Conservation (phyloP, 2,888 invertebrate species). For the Plagiodera versicolora region DNA sequence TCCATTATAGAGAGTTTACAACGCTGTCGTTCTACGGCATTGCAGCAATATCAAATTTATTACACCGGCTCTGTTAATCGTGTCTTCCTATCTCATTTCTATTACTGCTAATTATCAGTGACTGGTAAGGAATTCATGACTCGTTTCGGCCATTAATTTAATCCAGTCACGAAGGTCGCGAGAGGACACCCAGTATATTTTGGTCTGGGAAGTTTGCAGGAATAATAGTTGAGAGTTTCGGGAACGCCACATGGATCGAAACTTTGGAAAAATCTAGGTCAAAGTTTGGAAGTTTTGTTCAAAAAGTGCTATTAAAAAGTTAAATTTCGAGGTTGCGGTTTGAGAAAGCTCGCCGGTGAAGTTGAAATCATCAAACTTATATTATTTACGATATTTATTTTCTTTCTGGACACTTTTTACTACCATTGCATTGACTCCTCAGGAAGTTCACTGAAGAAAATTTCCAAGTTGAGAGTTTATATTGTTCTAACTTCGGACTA, state of each 20-base stretch:
- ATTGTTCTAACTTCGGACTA: slow-evolving; percentile 25
- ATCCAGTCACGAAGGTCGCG: neutral
- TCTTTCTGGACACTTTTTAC: slow-evolving; percentile 34
- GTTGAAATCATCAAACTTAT: slow-evolving; percentile 45
- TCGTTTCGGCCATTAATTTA: neutral
- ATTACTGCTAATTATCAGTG: slow-evolving; percentile 26
- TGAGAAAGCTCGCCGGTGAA: slow-evolving; percentile 43
- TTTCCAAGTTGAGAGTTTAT: slow-evolving; percentile 21
- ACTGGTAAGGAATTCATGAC: slow-evolving; percentile 16
- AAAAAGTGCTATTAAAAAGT: slow-evolving; percentile 48
- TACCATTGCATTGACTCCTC: slow-evolving; percentile 24
- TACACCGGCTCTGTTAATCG: slow-evolving; percentile 21
- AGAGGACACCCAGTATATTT: neutral
- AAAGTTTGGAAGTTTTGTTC: slow-evolving; percentile 45
- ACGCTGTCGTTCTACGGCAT: slow-evolving; percentile 17
- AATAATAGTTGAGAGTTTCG: slow-evolving; percentile 20
- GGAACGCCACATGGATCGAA: slow-evolving; percentile 37
- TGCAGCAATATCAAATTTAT: slow-evolving; percentile 33
- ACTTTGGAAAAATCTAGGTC: slow-evolving; percentile 43
- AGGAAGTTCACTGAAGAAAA: slow-evolving; percentile 27
- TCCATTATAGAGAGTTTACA: neutral
- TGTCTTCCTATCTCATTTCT: slow-evolving; percentile 23
- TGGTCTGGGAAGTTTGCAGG: slow-evolving; percentile 18
- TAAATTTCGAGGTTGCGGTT: slow-evolving; percentile 43
- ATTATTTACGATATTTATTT: slow-evolving; percentile 43